Evolutionary conservation across 92 coral and sea anemone genomes (phyloP).

Genomic region (Micromussa lordhowensis): DNA sequence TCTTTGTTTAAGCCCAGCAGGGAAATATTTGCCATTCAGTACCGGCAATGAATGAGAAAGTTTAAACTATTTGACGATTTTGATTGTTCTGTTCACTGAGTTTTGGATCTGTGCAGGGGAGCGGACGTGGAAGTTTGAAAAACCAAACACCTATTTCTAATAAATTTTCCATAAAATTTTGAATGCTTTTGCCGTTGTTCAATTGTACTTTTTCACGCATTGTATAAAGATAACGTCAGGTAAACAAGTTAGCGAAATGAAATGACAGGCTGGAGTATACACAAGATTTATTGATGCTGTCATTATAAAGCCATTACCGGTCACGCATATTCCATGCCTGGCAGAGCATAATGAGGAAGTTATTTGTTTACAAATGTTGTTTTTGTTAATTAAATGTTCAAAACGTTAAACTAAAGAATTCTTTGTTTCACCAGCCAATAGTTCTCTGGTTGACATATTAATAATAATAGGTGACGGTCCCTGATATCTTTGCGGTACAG

Average conservation of each 20-base stretch:
- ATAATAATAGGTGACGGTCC: no score
- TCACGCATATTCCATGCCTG: background rate
- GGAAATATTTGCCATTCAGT: background rate
- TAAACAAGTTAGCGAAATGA: slow-evolving; percentile 18
- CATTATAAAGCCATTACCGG: background rate
- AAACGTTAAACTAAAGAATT: no score
- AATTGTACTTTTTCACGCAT: background rate
- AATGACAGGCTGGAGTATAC: background rate
- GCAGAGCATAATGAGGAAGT: no score
- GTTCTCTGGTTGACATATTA: no score
- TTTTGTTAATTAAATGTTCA: no score
- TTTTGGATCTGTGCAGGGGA: background rate
- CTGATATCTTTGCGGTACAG: background rate
- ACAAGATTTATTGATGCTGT: background rate
- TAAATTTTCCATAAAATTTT: background rate
- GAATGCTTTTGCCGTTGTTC: background rate
- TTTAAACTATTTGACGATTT: background rate
- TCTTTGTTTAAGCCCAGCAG: background rate
- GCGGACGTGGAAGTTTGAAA: background rate
- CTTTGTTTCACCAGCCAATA: no score
- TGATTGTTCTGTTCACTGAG: background rate
- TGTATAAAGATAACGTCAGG: background rate
- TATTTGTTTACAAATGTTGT: no score
- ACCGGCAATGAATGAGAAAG: background rate
- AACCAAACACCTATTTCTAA: background rate